A percentile compares a stretch with the other conserved stretches of the same genome.
Conservation (phyloP, 2,113 vertebrate genomes). For the Grammomys dolichurus region DNA sequence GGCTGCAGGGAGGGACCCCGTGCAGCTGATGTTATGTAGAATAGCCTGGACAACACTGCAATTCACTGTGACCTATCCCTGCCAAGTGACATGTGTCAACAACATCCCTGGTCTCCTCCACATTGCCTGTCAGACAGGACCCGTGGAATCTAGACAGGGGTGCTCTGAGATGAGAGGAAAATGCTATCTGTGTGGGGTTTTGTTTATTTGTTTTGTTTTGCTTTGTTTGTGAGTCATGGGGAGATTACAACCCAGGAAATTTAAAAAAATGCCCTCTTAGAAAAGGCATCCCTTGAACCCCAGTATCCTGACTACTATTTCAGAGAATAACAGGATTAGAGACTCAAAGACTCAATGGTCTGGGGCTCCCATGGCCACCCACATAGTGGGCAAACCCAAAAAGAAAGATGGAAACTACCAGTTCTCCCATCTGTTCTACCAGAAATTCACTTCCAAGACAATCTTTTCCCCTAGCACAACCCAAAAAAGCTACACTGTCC, state of each 20-base stretch:
- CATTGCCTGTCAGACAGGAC: not conserved
- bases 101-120: not conserved
- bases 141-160: not conserved
- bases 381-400: not conserved
- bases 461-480: slow-evolving; percentile 82
- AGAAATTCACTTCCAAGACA: slow-evolving; percentile 85
- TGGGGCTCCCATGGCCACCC: not conserved
- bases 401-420: not conserved
- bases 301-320: not conserved
- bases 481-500: slow-evolving; percentile 83
- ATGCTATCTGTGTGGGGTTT: not conserved
- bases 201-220: not conserved
- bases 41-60: not conserved
- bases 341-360: not conserved
- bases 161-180: not conserved
- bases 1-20: not conserved
- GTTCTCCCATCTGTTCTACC: slow-evolving; percentile 77
- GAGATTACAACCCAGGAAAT: not conserved
- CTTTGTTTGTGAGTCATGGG: not conserved
- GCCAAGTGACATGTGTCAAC: not conserved
- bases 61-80: not conserved
- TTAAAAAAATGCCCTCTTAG: not conserved
- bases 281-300: not conserved
- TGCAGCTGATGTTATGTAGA: not conserved
- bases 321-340: not conserved